Conservation (phyloP, 2,113 vertebrate genomes). For the Eleginops maclovinus region DNA sequence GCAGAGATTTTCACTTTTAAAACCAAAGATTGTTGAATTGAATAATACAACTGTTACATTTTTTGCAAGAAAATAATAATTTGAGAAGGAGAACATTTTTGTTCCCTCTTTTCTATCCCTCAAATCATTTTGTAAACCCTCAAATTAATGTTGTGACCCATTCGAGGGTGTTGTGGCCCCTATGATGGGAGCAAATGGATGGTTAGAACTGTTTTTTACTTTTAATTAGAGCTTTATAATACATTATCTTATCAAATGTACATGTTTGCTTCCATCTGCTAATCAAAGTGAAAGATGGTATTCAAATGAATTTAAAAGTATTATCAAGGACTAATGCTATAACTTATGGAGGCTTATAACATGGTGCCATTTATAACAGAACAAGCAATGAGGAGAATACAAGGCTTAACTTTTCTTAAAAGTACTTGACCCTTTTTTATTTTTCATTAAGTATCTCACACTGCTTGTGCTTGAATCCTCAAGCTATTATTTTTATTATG, state of each 20-base stretch:
- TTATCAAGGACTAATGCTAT: neutral
- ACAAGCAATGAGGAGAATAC: neutral
- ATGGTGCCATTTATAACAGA: neutral
- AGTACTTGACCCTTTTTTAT: neutral
- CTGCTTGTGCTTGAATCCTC: neutral
- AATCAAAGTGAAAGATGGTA: neutral
- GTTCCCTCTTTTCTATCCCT: neutral
- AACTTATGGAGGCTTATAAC: neutral
- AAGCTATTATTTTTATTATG: neutral
- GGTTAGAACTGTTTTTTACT: neutral
- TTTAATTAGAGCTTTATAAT: too few relatives aligned
- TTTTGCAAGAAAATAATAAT: neutral
- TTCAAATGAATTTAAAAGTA: neutral
- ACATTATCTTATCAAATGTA: too few relatives aligned
- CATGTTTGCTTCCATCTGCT: neutral
- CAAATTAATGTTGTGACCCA: neutral
- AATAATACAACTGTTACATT: neutral
- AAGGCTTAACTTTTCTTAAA: neutral
- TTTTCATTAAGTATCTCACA: neutral
- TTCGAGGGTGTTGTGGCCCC: neutral
- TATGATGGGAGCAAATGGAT: neutral
- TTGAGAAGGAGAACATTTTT: neutral
- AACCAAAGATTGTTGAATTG: neutral
- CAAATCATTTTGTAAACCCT: neutral
- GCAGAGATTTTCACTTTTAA: neutral